Base-by-base conservation (phyloP, 2,888 invertebrate species). In the Perizoma flavofasciatum region DNA sequence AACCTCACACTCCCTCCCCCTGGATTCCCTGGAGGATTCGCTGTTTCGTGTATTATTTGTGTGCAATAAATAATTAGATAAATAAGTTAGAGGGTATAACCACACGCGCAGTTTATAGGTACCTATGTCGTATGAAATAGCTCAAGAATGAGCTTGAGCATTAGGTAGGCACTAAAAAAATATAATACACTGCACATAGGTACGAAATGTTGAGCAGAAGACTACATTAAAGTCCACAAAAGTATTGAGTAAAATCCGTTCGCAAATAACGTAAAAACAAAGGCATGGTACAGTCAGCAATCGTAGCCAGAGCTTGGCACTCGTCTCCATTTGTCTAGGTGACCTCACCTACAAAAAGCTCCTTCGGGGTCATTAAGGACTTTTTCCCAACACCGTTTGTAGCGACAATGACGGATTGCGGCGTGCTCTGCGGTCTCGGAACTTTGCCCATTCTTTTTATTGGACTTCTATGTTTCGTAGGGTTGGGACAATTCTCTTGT, bases 391-490 rank as follows among this genome's bases (percentile, higher is more conserved):
- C 72, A 66, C 66, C 65, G 74, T 71, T 74, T 73, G 79, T 69
- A 65, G 61, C 75, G 81, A 82, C 81, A 82, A 82, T 77, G 81
- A 82, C 75, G 77, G 72, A 82, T 81, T 77, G 59, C 62, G 54
- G 32, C 61, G 57, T 52, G 44, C 44, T 41, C 10, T 53, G 54
- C 54, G 45, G 66, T 57, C 59, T 50, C 35, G 49, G 37, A 61
- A 67, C 62, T 67, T 67, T 41, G 49, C 57, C 63, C 63, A 67
- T 68, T 68, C 68, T 67, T 70, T 69, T 69, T 69, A 69, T 71
- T 69, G 60, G 65, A 70, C 63, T 69, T 68, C 58, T 56, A 58
- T 67, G 43, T 57, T 54, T 50, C 9, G 4, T 61, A 62, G 62
- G 45, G 62, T n/a, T 58, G 62, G 62, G 55, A 44, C 1, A 11